phyloP scores from a whole-genome alignment of 2,888 invertebrate species.

The Cabera pusaria region DNA sequence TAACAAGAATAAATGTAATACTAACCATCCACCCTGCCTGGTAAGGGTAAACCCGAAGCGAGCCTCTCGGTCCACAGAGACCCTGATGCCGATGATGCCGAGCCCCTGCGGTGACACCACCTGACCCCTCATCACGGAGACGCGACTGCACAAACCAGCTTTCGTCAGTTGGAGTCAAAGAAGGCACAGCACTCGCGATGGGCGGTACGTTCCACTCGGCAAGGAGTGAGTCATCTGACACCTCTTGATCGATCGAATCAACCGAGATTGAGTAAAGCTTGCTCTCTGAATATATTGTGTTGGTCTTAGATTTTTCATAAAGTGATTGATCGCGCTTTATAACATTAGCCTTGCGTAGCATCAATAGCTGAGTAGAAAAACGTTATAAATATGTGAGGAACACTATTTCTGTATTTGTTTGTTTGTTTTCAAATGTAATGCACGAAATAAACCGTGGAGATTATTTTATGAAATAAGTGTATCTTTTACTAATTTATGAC shows the following conservation, averaged over 20 bases:
- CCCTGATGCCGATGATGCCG: conserved; percentile 98
- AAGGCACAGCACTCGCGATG: conserved; percentile 46
- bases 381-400: no score
- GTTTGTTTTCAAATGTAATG: no score
- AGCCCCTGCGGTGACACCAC: conserved; percentile 97
- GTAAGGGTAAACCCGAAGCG: conserved; percentile 98
- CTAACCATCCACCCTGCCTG: conserved; percentile 97
- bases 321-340: conserved; percentile 14
- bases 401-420: no score
- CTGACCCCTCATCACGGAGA: conserved; percentile 99
- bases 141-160: conserved; percentile 91
- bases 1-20: conserved; percentile 51
- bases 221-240: conserved; percentile 26
- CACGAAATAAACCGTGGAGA: no score
- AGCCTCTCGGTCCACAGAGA: conserved; percentile 96
- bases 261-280: conserved; percentile 17
- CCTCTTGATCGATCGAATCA: conserved; percentile 16
- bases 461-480: no score
- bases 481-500: no score
- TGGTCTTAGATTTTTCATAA: conserved; percentile 15
- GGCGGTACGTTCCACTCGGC: conserved; percentile 57
- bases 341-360: no score
- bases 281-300: conserved; percentile 23
- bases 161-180: conserved; percentile 55
- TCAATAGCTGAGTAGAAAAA: no score